Base-by-base conservation (phyloP, 1,140 invertebrate genomes). In the Branchinecta lynchi region DNA sequence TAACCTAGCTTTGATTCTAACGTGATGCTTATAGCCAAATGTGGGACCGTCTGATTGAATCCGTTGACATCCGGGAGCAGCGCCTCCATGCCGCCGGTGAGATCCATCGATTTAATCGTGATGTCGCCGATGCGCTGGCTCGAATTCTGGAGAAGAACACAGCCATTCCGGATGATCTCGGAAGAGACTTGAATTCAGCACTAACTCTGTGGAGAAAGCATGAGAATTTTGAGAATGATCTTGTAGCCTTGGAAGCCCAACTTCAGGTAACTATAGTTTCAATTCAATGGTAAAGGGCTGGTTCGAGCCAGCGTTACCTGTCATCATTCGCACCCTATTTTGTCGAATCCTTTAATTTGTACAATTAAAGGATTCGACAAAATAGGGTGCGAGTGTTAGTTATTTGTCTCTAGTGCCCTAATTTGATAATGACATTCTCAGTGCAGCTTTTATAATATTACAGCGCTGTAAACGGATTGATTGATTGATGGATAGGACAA, bases 81-180 rank as follows among this genome's bases (percentile, higher is more conserved):
- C 87, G 93, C 67, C 81, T 98, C 8, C 85, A 87, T 74, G 93
- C 92, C 0, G 95, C 95, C 7, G 93, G 91, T 20, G 92, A 97
- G 80, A 94, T 98, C 72, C 95, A 98, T 79, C 84, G 93, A 51
- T 98, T 96, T 83, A 95, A 98, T 80, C 85, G 93, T 32, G 95
- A 98, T 78, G 93, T 95, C 0, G 90, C 89, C 8, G 95, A 98
- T 76, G 89, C 94, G 7, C 78, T 94, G 3, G 89, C 90, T 10
- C 83, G 93, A 43, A 94, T 96, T 45, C 88, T 90, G 74, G 90
- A 93, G 75, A 95, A 96, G 77, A 86, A 87, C 73, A 86, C 88
- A 5, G 87, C 86, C 7, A 83, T 95, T 45, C 88, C 90, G 8
- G 88, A 89, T 10, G 92, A 93, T 75, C 78, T 92, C 7, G 93